phyloP scores from a whole-genome alignment of 2,113 vertebrate species.

The Oceanodroma tethys region DNA sequence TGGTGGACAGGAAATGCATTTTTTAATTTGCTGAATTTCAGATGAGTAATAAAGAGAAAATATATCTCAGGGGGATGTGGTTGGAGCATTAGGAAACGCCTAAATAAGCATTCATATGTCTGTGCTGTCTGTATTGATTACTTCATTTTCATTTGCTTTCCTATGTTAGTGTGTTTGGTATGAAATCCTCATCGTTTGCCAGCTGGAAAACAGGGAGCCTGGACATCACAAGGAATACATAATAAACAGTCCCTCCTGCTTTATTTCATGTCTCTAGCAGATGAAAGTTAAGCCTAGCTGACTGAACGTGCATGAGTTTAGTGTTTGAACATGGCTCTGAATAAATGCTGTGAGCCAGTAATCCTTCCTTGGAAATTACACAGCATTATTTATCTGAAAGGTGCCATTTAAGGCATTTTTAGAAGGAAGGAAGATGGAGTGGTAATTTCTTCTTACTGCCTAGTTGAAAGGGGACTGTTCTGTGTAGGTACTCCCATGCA shows the following conservation, averaged over 20 bases:
- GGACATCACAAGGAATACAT: background rate
- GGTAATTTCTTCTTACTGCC: background rate
- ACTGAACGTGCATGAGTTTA: background rate
- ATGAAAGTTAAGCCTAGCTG: background rate
- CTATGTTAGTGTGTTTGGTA: background rate
- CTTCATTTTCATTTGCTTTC: slow-evolving; percentile 33
- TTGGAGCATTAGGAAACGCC: background rate
- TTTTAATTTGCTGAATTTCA: slow-evolving; percentile 21
- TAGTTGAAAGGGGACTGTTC: background rate
- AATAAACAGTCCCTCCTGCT: background rate
- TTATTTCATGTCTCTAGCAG: background rate
- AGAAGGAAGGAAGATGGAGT: background rate
- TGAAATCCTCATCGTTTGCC: background rate
- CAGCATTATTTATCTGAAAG: background rate
- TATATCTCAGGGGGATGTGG: background rate
- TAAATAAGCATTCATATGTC: background rate
- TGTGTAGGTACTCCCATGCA: background rate
- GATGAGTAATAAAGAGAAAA: background rate
- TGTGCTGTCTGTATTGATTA: slow-evolving; percentile 13
- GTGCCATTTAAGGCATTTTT: background rate
- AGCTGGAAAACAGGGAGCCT: background rate
- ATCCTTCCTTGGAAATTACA: background rate
- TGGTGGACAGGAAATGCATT: background rate
- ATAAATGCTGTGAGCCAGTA: background rate
- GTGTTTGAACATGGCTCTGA: background rate